Base-by-base conservation (phyloP, 2,888 invertebrate species). In the Amiota communis region DNA sequence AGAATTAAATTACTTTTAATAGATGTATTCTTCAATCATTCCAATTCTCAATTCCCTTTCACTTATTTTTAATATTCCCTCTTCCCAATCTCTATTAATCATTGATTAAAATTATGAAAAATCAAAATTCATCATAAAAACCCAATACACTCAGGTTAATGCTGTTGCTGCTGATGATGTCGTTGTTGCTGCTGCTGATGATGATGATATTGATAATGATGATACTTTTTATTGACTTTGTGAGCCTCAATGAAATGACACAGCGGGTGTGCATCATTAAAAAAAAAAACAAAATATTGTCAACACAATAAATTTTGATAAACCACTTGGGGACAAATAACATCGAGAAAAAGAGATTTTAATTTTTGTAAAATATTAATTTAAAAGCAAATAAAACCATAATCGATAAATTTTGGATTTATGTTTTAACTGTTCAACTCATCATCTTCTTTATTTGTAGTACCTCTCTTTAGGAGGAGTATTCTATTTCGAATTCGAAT, bases 221-320 rank as follows among this genome's bases (percentile, higher is more conserved):
- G 36, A 36, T 36, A 4, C 36, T 6, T 36, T 36, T 36, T 36
- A 36, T 36, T 36, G 36, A 6, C n/a, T 15, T 53, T 13, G n/a
- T 53, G n/a, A 9, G 53, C 59, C 20, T 59, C 59, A 59, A 20
- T 68, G 72, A 74, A 56, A 8, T 51, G 13, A 12, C 80, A 71
- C 85, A 83, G 83, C 81, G 77, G 85, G 80, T 74, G 84, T 72
- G 76, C 82, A 76, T 78, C 79, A 77, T 78, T 80, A 76, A 81
- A 85, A 84, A 81, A n/a, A 79, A 86, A 84, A 86, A 86, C 83
- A 84, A 76, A 80, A 79, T 80, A 75, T 74, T 80, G 84, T 83
- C 83, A 84, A 83, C 86, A 82, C 86, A 76, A 77, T 79, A 81
- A 83, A 75, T 79, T 82, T 86, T 86, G 83, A 83, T 86, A 84